These are phyloP conservation scores for Rhodeus uyekii DNA, from an alignment of 2,797 vertebrate species.

Conservation along the genomic window DNA sequence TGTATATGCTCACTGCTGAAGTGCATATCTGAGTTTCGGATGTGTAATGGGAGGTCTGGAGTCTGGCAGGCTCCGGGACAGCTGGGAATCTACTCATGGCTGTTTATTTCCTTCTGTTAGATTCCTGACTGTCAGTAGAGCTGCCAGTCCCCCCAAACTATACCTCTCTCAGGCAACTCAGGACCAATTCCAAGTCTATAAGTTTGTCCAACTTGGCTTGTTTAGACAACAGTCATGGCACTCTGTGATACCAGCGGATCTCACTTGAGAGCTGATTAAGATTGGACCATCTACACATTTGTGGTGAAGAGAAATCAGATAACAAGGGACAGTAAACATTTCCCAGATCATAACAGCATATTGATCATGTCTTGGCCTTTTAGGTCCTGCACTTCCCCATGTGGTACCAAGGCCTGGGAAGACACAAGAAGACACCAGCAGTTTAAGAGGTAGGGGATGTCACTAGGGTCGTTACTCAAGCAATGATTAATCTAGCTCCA, in stretches of 20 bases:
- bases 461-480: neutral
- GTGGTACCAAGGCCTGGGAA: constrained; percentile 68
- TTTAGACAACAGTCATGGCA: neutral
- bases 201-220: neutral
- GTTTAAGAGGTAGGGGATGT: constrained; percentile 62
- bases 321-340: neutral
- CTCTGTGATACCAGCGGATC: neutral
- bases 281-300: neutral
- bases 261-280: neutral
- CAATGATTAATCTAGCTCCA: neutral
- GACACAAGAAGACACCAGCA: constrained; percentile 69
- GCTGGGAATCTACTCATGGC: constrained; percentile 74
- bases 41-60: constrained; percentile 53
- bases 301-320: neutral
- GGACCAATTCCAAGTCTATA: constrained; percentile 7
- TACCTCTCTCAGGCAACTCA: neutral
- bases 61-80: constrained; percentile 72
- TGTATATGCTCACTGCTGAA: constrained; percentile 11
- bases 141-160: constrained; percentile 35
- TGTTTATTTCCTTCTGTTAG: constrained; percentile 69
- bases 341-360: neutral
- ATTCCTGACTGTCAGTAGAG: constrained; percentile 66
- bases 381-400: constrained; percentile 69
- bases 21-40: constrained; percentile 45
- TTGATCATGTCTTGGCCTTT: constrained; percentile 38